Evolutionary conservation across 1,140 invertebrate species (phyloP).

Genomic region (Drosophila neocordata): DNA sequence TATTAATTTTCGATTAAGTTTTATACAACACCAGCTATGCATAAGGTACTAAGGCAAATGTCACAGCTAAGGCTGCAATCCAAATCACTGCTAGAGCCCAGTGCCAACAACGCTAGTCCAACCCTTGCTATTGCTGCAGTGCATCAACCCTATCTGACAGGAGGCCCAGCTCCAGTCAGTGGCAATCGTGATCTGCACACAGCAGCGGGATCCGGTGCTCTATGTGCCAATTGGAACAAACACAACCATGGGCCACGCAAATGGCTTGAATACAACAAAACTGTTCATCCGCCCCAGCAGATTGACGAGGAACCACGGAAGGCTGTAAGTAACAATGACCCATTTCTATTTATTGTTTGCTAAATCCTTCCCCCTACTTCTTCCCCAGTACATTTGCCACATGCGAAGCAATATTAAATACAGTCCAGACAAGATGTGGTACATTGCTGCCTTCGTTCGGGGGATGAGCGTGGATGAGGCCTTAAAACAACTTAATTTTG

Average conservation of each 20-base stretch:
- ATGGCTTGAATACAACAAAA: conserved; percentile 88
- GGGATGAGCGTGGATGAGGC: conserved; percentile 98
- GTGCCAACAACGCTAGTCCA: conserved; percentile 9
- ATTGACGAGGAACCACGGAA: conserved; percentile 90
- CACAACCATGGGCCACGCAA: conserved; percentile 81
- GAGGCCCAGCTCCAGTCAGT: conserved; percentile 3
- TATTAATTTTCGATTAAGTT: conserved; percentile 29
- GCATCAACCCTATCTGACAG: background rate
- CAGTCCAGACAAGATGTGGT: conserved; percentile 96
- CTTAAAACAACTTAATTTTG: conserved; percentile 93
- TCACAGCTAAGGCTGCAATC: conserved; percentile 47
- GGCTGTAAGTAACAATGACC: conserved; percentile 87
- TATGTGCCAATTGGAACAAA: conserved; percentile 73
- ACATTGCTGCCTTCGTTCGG: conserved; percentile 91
- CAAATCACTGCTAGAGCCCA: conserved; percentile 23
- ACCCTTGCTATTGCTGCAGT: conserved; percentile 15
- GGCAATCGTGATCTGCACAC: conserved; percentile 61
- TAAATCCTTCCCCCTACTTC: conserved; percentile 12
- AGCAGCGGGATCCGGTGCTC: conserved; percentile 27
- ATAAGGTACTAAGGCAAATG: conserved; percentile 62
- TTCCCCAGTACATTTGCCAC: conserved; percentile 93
- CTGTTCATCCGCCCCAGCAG: conserved; percentile 90
- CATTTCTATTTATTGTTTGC: background rate
- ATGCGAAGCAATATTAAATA: conserved; percentile 93
- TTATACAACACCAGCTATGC: conserved; percentile 38